These are phyloP conservation scores for Branchellion lobata DNA, from an alignment of 2,888 invertebrate species.

Conservation along the genomic window DNA sequence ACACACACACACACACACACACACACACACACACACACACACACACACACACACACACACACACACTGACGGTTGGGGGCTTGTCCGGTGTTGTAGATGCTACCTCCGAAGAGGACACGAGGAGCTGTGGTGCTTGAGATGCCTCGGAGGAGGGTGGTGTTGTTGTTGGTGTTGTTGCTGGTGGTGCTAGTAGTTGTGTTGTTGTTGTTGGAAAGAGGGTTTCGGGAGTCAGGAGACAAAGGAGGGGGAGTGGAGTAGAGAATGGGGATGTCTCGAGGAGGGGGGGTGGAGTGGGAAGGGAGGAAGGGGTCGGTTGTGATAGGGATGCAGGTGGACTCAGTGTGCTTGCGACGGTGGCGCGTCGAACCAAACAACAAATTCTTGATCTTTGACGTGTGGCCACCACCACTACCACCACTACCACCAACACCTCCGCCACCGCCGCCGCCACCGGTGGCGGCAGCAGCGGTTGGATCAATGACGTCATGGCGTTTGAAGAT, in stretches of 20 bases:
- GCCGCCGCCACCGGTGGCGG: neutral
- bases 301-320: neutral
- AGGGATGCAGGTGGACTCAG: neutral
- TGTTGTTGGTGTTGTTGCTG: too few species aligned
- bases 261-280: neutral
- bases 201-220: neutral
- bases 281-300: neutral
- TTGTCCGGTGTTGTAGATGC: neutral
- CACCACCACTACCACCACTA: neutral
- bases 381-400: neutral
- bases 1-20: constrained; percentile 10
- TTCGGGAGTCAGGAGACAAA: neutral
- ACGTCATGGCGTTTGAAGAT: neutral
- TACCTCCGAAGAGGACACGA: neutral
- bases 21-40: neutral
- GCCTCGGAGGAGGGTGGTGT: too few species aligned
- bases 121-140: too few species aligned
- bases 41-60: neutral
- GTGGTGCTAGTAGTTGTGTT: neutral
- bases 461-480: neutral
- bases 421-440: neutral
- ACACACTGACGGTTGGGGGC: neutral
- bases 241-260: constrained; percentile 5
- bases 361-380: constrained; percentile 19
- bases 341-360: constrained; percentile 6